Conservation (phyloP, 2,113 vertebrate species). For the Meriones unguiculatus region DNA sequence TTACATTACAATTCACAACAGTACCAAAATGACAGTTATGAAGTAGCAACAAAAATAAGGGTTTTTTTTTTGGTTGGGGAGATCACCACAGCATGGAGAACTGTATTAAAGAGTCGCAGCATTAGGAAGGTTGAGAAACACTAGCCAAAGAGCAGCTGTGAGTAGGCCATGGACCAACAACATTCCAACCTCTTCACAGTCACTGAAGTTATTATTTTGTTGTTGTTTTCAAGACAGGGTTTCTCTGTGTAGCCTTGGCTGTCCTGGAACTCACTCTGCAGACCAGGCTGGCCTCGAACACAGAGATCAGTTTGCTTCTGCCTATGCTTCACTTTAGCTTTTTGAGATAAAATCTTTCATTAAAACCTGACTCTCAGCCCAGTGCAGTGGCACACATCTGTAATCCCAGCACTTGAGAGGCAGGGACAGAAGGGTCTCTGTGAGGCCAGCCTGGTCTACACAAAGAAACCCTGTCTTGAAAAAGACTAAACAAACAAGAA, state of each 20-base stretch:
- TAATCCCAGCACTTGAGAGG: too few species aligned
- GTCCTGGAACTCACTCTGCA: too few species aligned
- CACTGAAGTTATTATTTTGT: too few species aligned
- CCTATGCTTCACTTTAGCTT: neutral
- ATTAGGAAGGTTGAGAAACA: neutral
- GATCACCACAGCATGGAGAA: neutral
- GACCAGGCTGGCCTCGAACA: neutral
- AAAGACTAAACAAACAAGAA: too few species aligned
- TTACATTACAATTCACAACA: neutral
- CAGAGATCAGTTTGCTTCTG: neutral
- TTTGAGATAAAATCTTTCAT: neutral
- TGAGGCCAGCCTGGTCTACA: too few species aligned
- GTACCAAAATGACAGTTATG: neutral
- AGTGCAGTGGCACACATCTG: too few species aligned
- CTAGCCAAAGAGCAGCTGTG: neutral
- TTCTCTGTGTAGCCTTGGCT: too few species aligned
- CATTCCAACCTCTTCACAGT: neutral
- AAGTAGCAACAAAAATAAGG: neutral
- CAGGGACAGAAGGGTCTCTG: too few species aligned
- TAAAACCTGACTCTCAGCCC: neutral
- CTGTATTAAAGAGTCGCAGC: neutral
- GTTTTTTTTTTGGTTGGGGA: neutral
- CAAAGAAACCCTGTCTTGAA: too few species aligned
- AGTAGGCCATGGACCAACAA: neutral
- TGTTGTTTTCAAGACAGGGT: too few species aligned